Conservation (phyloP, 1,140 invertebrate genomes). For the Drosophila mojavensis region DNA sequence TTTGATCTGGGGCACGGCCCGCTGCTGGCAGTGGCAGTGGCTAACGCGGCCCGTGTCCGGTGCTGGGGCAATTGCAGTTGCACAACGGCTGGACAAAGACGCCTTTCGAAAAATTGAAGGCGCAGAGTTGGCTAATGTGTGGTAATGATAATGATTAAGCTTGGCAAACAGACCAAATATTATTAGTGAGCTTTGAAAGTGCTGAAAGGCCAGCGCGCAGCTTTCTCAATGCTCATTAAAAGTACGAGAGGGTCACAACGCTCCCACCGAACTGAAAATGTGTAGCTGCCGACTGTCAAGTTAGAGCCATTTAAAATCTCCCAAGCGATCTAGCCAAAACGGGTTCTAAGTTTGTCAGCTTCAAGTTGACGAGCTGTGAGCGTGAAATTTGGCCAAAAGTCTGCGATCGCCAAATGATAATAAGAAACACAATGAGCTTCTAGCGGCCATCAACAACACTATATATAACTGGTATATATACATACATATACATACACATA, state of each 20-base stretch:
- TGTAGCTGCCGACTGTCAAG: conserved; percentile 16
- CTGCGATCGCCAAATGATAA: conserved; percentile 48
- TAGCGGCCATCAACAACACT: conserved; percentile 24
- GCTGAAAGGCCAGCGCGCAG: conserved; percentile 1
- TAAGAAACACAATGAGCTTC: conserved; percentile 52
- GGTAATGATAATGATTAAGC: conserved; percentile 79
- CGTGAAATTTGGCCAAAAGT: conserved; percentile 63
- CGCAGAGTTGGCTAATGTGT: conserved; percentile 64
- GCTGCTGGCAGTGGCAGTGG: conserved; percentile 29
- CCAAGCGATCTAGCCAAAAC: conserved; percentile 35
- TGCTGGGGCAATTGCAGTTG: conserved; percentile 56
- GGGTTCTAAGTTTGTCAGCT: conserved; percentile 44
- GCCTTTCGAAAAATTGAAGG: conserved; percentile 76
- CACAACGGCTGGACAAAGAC: conserved; percentile 66
- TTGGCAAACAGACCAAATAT: conserved; percentile 62
- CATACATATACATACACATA: background rate
- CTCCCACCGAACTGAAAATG: background rate
- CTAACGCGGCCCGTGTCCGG: background rate
- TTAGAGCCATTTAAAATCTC: conserved; percentile 50
- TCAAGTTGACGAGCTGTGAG: conserved; percentile 19
- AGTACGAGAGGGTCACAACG: conserved; percentile 2
- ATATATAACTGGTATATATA: background rate
- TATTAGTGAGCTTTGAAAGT: background rate
- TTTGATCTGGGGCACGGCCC: conserved; percentile 48
- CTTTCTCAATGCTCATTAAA: conserved; percentile 51